These are phyloP conservation scores for Calcarius lapponicus DNA, from an alignment of 2,797 vertebrate genomes.

Conservation along the genomic window DNA sequence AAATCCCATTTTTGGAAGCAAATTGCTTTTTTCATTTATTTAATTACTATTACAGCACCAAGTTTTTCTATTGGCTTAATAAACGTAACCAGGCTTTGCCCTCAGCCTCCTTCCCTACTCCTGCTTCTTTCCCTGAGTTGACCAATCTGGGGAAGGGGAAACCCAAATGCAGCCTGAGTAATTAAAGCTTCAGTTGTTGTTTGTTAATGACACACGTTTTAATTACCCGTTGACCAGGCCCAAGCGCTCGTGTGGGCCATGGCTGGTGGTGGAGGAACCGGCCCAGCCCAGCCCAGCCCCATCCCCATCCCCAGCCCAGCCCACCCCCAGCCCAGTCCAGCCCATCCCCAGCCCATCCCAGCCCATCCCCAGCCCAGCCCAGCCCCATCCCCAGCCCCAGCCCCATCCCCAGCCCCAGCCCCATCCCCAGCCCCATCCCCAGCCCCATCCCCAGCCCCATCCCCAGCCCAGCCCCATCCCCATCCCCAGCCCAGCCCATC, in stretches of 20 bases:
- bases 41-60: slow-evolving; percentile 67
- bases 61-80: slow-evolving; percentile 69
- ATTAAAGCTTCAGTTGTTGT: slow-evolving; percentile 55
- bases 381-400: no score
- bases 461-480: no score
- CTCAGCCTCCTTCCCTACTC: slow-evolving; percentile 8
- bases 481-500: no score
- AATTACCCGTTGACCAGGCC: slow-evolving; percentile 43
- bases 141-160: neutral
- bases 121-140: neutral
- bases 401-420: no score
- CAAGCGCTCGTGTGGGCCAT: neutral
- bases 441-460: no score
- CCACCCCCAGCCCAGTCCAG: no score
- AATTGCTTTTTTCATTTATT: slow-evolving; percentile 78
- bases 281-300: neutral
- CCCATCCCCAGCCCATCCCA: no score
- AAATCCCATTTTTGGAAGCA: slow-evolving; percentile 64
- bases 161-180: neutral
- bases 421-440: no score
- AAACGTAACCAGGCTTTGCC: slow-evolving; percentile 66
- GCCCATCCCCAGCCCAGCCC: no score
- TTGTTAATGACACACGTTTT: slow-evolving; percentile 27
- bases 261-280: neutral
- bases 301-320: no score